phyloP scores from a whole-genome alignment of 2,113 vertebrate genomes.

The Vulpes ferrilata region DNA sequence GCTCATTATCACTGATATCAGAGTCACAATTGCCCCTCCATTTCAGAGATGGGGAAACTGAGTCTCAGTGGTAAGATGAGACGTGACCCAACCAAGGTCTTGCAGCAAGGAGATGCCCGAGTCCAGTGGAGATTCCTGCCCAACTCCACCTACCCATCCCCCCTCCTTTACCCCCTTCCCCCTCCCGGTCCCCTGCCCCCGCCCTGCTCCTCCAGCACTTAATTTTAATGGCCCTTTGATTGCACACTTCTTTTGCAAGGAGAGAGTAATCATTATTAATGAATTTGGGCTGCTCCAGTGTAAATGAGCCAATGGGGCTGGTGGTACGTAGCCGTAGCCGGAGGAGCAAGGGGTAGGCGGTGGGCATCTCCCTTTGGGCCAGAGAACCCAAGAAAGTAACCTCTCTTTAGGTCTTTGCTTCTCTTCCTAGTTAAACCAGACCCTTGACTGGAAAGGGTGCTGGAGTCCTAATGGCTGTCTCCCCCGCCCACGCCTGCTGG shows the following conservation, averaged over 20 bases:
- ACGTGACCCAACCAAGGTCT: not conserved
- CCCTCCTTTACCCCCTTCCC: fast-evolving
- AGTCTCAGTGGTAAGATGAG: not conserved
- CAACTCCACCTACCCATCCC: not conserved
- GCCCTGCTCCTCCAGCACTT: not conserved
- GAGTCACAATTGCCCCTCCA: not conserved
- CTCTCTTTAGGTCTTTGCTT: not conserved
- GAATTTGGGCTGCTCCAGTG: slow-evolving; percentile 58
- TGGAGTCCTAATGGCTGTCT: not conserved
- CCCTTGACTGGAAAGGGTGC: not conserved
- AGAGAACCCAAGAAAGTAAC: not conserved
- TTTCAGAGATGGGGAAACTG: not conserved
- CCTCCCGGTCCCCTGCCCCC: fast-evolving
- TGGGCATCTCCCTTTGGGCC: not conserved
- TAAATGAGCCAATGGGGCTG: not conserved
- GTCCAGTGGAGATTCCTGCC: no score
- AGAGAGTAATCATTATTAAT: slow-evolving; percentile 64
- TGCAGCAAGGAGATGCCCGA: not conserved
- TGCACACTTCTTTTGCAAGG: slow-evolving; percentile 3
- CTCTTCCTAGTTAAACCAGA: not conserved
- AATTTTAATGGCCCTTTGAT: slow-evolving; percentile 70
- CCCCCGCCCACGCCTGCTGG: not conserved
- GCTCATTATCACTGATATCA: no score
- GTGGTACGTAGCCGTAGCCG: not conserved
- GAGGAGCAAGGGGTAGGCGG: not conserved